Evolutionary conservation across 92 coral and sea anemone species (phyloP), one percentile per base, ranked within the genome.

Genomic region (Phenganax marumi): DNA sequence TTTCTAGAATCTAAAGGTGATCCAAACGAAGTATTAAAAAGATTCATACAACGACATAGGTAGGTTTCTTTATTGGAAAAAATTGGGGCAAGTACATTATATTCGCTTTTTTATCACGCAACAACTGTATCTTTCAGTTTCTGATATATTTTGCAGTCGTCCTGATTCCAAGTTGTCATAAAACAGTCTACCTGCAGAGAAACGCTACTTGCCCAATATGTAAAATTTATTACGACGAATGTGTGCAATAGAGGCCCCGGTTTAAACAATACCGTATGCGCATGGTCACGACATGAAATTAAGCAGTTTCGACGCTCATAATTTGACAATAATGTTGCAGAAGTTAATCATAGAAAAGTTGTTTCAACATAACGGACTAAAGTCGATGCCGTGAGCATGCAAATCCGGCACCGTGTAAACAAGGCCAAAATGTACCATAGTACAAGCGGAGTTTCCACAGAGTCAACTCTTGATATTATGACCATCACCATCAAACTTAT

Each of bases 11-110:
- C 78, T 68, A 86, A 86, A 51, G 86, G 88, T 6, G 92, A 94
- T 68, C 98, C 98, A 0, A 97, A 94, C 75, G 91, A 90, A 70
- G 97, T 94, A 16, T 82, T 94, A n/a, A 89, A 92, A 83, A 81
- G 88, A 73, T 94, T 94, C 54, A 94, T 94, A 77, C 84, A 90
- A 49, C 52, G 48, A 21, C 54, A 56, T 46, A 50, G 58, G 50
- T 55, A 61, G 6, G 55, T 16, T 8, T 10, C n/a, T 70, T 8
- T 56, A 14, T 56, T 56, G 63, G 1, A 14, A 0, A 14, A 56
- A 56, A 56, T 56, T 56, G 7, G 3, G 63, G 17, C 17, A 21
- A 56, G 22, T 21, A 14, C 22, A 14, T 56, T 56, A 3, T 21
- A 14, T 7, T 56, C 22, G 17, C 22, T 43, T 50, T 16, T 70